Evolutionary conservation across 2,113 vertebrate genomes (phyloP), one percentile per base, ranked within the genome.

Genomic region (Amblyornis subalaris): DNA sequence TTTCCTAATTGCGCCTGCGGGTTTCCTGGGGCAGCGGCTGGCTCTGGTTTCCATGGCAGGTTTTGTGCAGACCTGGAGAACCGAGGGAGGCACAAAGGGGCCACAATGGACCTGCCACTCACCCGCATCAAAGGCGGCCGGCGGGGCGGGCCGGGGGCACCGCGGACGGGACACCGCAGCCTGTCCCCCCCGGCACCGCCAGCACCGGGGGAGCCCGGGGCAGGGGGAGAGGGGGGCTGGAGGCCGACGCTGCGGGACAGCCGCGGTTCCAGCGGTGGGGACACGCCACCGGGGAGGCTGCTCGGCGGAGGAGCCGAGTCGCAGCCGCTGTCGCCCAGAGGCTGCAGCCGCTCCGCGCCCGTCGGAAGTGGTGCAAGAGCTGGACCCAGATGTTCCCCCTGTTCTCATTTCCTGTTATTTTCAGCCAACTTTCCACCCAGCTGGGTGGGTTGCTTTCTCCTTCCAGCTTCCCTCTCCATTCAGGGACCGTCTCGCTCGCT

Each of bases 31-130:
- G 93, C 93, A 95, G 87, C 73, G 80, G 69, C 94, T 3, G 89
- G 13, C 89, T 81, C 54, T 4, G 88, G 96, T 96, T 96, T 96
- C 96, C 96, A 96, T 96, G 96, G 95, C 92, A 96, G 91, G 96
- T 85, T 96, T 87, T 89, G 94, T 85, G 93, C 2, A 9, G 93
- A 86, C 87, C 89, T 22, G 35, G 28, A 92, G 93, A 83, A 90
- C 50, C n/a, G 40, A 92, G 75, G 61, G 70, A 94, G 82, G 89
- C 94, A 96, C 96, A 96, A 95, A 96, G 91, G 58, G 87, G 69
- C 83, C 93, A 94, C 91, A 89, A 94, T 38, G 93, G 91, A 88
- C 6, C 93, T 92, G 94, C 87, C 94, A 94, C 83, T 96, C 93
- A 92, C 26, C 67, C 74, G 17, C 94, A 94, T 95, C 95, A 93